Base-by-base conservation (phyloP, 1,140 invertebrate genomes). In the Drosophila santomea region DNA sequence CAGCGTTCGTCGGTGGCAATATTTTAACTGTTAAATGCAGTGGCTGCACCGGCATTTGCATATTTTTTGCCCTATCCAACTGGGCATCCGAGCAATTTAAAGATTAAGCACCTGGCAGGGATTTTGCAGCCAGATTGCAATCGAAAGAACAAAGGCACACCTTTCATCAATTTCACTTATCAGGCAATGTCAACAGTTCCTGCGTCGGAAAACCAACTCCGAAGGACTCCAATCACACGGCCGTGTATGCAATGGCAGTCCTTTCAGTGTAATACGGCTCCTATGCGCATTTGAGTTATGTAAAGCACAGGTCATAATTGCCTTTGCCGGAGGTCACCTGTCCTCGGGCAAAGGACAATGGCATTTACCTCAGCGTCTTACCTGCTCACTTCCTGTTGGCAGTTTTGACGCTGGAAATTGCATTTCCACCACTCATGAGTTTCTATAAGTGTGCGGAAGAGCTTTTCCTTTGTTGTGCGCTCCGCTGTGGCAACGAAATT, bases 11-110 rank as follows among this genome's bases (percentile, higher is more conserved):
- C 72, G 78, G 48, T 74, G 67, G 76, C 76, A 67, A 86, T 88
- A 88, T 88, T 88, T 86, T 83, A 76, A 63, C 66, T 76, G 78
- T 62, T 78, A 75, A 88, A 50, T 82, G 83, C 74, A 76, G 48
- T 71, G 15, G 51, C 55, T 58, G 63, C 57, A n/a, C 51, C 14
- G 72, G 79, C 82, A 88, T 83, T 81, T 75, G 68, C 78, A 86
- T 85, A 76, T 79, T 88, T 80, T 61, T 71, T 47, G n/a, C 20
- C 8, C 8, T 12, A 39, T 38, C 43, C 55, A 38, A 20, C 45
- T 39, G 50, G 69, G 69, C 75, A 79, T 72, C 79, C 69, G 61
- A 78, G 80, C 71, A 82, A 83, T 83, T 83, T 82, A 32, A 76
- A 88, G 76, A 76, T 82, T 81, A 82, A 72, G 59, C 59, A 78